Percentiles rank a stretch among this genome's conserved stretches.
phyloP scores from a whole-genome alignment of 92 coral and sea anemone species.

The Phenganax subtilis region DNA sequence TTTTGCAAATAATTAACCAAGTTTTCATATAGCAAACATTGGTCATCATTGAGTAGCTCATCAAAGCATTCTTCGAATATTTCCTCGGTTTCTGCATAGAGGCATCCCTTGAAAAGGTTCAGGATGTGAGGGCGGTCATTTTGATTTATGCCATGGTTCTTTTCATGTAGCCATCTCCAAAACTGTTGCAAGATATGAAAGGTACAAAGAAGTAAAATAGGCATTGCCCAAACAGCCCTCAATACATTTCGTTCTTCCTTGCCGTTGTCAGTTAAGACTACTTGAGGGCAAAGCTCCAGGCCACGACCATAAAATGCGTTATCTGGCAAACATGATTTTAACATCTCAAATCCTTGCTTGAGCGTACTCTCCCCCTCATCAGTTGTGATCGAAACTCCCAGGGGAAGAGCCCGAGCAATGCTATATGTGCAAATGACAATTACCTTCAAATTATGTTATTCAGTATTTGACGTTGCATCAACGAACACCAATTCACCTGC shows the following conservation, averaged over 20 bases:
- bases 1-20: constrained; percentile 14
- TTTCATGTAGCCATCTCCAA: constrained; percentile 41
- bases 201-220: constrained; percentile 15
- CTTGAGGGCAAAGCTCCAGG: constrained; percentile 38
- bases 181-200: constrained; percentile 43
- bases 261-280: constrained; percentile 46
- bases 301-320: constrained; percentile 61
- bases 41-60: constrained; percentile 33
- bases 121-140: constrained; percentile 34
- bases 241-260: constrained; percentile 44
- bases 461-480: constrained; percentile 35
- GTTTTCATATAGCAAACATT: constrained; percentile 2
- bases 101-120: constrained; percentile 33
- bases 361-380: constrained; percentile 37
- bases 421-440: constrained; percentile 15
- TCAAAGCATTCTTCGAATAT: constrained; percentile 28
- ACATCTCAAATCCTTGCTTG: constrained; percentile 39
- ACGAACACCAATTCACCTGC: constrained; percentile 36
- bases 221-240: constrained; percentile 42
- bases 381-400: constrained; percentile 30
- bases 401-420: constrained; percentile 39
- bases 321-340: constrained; percentile 48
- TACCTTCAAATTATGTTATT: constrained; percentile 32
- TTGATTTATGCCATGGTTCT: constrained; percentile 36
- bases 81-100: constrained; percentile 35